Conservation (phyloP, 2,888 invertebrate species). For the Pyralis farinalis region DNA sequence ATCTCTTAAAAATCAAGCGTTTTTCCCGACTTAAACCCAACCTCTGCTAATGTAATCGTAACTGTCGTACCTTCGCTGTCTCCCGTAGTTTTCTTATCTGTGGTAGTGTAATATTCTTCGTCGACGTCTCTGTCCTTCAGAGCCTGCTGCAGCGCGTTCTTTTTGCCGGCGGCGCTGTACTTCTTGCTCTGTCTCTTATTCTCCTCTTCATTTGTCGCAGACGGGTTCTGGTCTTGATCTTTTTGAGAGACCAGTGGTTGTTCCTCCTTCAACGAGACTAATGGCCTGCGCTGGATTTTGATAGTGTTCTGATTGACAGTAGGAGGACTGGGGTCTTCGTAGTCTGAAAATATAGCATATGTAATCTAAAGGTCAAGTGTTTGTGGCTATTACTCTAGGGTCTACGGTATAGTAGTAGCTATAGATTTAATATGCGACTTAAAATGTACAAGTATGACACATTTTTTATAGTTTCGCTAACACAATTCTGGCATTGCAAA, state of each 20-base stretch:
- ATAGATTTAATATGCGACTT: too few species aligned
- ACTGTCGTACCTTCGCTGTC: conserved; percentile 43
- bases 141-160: conserved; percentile 62
- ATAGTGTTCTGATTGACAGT: conserved; percentile 24
- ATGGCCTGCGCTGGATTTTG: conserved; percentile 58
- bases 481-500: too few species aligned
- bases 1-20: too few species aligned
- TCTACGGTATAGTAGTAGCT: too few species aligned
- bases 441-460: too few species aligned
- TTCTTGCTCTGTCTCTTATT: conserved; percentile 71
- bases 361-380: too few species aligned
- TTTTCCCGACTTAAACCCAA: too few species aligned
- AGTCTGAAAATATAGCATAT: conserved; percentile 41
- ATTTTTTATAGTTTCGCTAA: too few species aligned
- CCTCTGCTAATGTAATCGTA: too few species aligned
- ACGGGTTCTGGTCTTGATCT: conserved; percentile 56
- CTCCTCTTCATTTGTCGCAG: conserved; percentile 68
- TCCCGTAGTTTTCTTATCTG: conserved; percentile 41
- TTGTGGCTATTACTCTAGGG: too few species aligned
- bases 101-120: conserved; percentile 38
- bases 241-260: conserved; percentile 47
- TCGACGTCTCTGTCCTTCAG: conserved; percentile 39
- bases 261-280: conserved; percentile 51
- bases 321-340: conserved; percentile 52
- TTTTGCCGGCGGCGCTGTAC: conserved; percentile 64